Conservation (phyloP, 2,888 invertebrate genomes). For the Apamea monoglypha region DNA sequence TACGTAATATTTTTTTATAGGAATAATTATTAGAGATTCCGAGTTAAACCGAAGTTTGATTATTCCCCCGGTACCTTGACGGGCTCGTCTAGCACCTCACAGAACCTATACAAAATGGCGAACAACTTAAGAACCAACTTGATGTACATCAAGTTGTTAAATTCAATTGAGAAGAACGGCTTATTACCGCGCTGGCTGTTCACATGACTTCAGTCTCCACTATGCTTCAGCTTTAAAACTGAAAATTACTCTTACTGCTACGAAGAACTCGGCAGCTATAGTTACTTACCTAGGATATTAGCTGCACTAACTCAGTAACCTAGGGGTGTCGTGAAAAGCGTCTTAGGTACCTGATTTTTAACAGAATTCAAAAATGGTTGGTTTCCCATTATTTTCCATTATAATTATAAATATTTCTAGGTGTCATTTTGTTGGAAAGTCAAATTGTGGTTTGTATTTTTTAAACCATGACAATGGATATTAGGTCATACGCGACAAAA, state of each 20-base stretch:
- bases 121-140: not conserved
- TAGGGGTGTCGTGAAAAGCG: not conserved
- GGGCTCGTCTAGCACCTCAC: too few species aligned
- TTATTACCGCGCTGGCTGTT: constrained; percentile 7
- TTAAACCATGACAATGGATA: not conserved
- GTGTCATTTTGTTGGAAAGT: not conserved
- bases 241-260: constrained; percentile 19
- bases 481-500: not conserved
- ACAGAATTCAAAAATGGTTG: not conserved
- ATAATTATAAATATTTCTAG: not conserved
- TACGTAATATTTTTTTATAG: too few species aligned
- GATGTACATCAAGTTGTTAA: constrained; percentile 13
- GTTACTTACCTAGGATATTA: not conserved
- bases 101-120: not conserved
- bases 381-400: not conserved
- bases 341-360: not conserved
- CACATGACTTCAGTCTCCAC: constrained; percentile 17
- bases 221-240: constrained; percentile 3
- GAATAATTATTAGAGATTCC: too few species aligned
- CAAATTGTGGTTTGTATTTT: not conserved
- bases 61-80: too few species aligned
- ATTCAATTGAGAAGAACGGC: constrained; percentile 27
- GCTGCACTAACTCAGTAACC: not conserved
- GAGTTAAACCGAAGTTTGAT: too few species aligned
- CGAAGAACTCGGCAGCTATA: not conserved